phyloP scores from a whole-genome alignment of 2,113 vertebrate species.

The Sakesphorus luctuosus region DNA sequence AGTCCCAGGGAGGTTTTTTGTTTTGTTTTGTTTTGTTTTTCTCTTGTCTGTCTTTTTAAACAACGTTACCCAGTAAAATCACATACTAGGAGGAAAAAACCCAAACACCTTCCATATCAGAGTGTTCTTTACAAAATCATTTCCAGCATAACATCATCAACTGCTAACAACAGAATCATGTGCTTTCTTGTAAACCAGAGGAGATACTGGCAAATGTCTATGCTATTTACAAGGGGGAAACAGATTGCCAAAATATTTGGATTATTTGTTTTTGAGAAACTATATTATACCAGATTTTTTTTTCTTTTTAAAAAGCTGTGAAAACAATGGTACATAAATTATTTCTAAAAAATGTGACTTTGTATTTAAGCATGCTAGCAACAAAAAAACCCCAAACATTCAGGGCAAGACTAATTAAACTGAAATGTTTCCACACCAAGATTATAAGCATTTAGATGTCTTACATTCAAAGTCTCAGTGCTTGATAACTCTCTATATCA shows the following conservation, averaged over 20 bases:
- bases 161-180: not conserved
- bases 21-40: not conserved
- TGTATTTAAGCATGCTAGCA: not conserved
- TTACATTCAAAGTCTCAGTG: not conserved
- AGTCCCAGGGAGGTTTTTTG: slow-evolving; percentile 70
- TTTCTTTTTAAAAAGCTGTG: not conserved
- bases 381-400: not conserved
- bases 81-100: not conserved
- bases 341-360: not conserved
- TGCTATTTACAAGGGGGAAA: not conserved
- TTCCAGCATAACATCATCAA: not conserved
- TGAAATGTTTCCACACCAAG: not conserved
- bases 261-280: not conserved
- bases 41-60: slow-evolving; percentile 9
- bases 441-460: not conserved
- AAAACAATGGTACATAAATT: not conserved
- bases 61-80: not conserved
- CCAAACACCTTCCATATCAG: not conserved
- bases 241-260: not conserved
- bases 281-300: not conserved
- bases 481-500: not conserved
- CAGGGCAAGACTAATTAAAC: not conserved
- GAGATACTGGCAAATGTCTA: not conserved
- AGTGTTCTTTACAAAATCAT: not conserved
- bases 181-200: not conserved